Percentiles rank a stretch among this genome's conserved stretches.
Evolutionary conservation across 2,888 invertebrate species (phyloP).

Genomic region (Heliconius ismenius): DNA sequence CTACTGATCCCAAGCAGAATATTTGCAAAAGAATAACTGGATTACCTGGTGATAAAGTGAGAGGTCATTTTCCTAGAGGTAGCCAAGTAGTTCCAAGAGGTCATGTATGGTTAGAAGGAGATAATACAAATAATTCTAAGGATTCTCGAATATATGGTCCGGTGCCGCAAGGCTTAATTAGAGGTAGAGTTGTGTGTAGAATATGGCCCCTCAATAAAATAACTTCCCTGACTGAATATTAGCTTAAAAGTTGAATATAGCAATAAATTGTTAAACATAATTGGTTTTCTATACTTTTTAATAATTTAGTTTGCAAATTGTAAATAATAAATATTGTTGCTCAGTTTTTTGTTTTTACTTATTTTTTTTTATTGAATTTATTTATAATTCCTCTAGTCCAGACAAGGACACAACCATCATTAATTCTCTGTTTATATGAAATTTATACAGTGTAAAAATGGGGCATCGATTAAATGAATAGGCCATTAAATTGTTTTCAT

Average conservation of each 20-base stretch:
- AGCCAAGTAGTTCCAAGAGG: constrained; percentile 88
- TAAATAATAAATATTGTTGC: constrained; percentile 19
- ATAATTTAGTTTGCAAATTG: not conserved
- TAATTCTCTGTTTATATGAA: no score
- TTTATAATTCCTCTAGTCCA: no score
- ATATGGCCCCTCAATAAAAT: constrained; percentile 87
- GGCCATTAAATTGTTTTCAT: not conserved
- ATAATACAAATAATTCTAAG: constrained; percentile 90
- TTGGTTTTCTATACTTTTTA: not conserved
- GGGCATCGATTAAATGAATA: not conserved
- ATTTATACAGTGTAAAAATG: not conserved
- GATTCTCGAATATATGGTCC: constrained; percentile 95
- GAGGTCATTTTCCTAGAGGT: constrained; percentile 62
- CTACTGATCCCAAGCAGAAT: constrained; percentile 88
- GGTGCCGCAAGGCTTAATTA: constrained; percentile 91
- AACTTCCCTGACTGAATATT: constrained; percentile 62
- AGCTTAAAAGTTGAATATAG: not conserved
- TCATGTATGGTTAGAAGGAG: constrained; percentile 96
- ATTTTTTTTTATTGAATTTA: not conserved
- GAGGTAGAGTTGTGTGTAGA: constrained; percentile 90
- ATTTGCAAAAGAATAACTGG: constrained; percentile 93
- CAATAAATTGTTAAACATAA: not conserved
- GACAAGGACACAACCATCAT: no score
- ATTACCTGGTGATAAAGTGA: constrained; percentile 88
- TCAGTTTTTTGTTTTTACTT: not conserved